Evolutionary conservation across 2,113 vertebrate species (phyloP).

Genomic region (Myanophis thanlyinensis): DNA sequence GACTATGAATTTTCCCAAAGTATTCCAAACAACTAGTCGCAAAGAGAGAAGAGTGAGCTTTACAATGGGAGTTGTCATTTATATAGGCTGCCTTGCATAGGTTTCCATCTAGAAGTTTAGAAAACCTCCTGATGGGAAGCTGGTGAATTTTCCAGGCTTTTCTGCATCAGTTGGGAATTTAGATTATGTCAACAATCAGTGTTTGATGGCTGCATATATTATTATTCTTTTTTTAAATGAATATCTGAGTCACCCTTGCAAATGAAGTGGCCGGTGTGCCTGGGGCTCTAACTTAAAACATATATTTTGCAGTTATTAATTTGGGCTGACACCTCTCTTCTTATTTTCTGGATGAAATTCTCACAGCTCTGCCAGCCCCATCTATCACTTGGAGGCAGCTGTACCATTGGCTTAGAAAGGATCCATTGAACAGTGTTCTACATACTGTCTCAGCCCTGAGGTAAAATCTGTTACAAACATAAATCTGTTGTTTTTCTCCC

Average conservation of each 20-base stretch:
- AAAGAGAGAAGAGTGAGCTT: neutral
- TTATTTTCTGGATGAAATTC: neutral
- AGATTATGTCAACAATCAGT: neutral
- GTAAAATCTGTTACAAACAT: conserved; percentile 27
- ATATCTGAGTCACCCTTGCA: neutral
- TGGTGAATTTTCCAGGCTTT: neutral
- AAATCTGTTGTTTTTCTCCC: conserved; percentile 16
- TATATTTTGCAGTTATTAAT: neutral
- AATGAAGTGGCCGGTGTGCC: neutral
- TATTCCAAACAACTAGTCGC: neutral
- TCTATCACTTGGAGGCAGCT: neutral
- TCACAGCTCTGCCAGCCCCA: neutral
- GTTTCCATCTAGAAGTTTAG: neutral
- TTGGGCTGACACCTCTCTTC: neutral
- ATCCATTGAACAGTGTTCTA: neutral
- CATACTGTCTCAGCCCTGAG: conserved; percentile 7
- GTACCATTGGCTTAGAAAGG: neutral
- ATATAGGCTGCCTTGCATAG: neutral
- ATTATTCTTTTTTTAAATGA: neutral
- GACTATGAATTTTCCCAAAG: neutral
- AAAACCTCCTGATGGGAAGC: neutral
- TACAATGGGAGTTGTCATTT: neutral
- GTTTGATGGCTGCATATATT: neutral
- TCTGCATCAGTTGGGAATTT: neutral
- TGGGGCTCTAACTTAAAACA: neutral